These are phyloP conservation scores for Chionomys nivalis DNA, from an alignment of 2,113 vertebrate species.

Conservation along the genomic window DNA sequence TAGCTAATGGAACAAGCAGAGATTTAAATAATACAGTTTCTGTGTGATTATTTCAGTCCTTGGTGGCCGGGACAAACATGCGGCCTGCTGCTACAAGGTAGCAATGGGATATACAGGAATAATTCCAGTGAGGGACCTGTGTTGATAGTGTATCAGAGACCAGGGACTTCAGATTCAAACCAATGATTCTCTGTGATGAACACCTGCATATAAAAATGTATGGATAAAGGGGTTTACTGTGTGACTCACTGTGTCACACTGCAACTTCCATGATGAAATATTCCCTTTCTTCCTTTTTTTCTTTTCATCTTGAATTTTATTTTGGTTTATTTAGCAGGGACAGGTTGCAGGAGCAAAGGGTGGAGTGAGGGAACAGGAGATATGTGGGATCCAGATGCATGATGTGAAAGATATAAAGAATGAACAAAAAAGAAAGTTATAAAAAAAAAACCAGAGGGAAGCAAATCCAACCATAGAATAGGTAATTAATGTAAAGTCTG, in stretches of 20 bases:
- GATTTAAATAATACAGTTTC: no score
- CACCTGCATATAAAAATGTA: background rate
- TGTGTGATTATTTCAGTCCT: no score
- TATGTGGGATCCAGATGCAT: background rate
- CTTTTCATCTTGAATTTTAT: background rate
- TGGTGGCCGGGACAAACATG: no score
- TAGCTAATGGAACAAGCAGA: no score
- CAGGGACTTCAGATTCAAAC: background rate
- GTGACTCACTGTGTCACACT: background rate
- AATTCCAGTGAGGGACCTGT: background rate
- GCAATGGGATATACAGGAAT: background rate
- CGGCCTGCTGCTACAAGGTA: background rate
- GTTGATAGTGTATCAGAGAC: background rate
- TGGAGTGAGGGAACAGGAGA: background rate
- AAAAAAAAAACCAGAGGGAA: background rate
- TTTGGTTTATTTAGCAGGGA: background rate
- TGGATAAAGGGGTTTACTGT: background rate
- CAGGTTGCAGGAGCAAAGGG: background rate
- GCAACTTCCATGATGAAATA: background rate
- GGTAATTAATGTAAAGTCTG: background rate
- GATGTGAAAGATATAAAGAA: background rate
- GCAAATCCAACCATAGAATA: background rate
- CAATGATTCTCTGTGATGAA: background rate
- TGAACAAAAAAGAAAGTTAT: background rate
- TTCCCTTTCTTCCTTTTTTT: background rate